These are phyloP conservation scores for Balaeniceps rex DNA, from an alignment of 2,113 vertebrate species.

Conservation along the genomic window DNA sequence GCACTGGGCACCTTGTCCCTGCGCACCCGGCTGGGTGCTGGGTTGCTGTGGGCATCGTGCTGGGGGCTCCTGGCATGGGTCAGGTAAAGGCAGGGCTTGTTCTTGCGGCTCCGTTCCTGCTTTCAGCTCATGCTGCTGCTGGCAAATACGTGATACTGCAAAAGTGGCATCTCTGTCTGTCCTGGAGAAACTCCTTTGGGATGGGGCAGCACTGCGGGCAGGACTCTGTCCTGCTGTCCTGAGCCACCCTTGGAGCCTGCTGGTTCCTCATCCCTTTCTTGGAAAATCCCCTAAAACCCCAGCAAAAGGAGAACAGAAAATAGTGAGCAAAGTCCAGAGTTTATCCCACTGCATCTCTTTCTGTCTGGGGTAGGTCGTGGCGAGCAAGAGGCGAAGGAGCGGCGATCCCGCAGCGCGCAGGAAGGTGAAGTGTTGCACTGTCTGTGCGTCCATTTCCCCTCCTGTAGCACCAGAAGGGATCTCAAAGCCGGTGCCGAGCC, in stretches of 20 bases:
- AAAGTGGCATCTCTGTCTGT: not conserved
- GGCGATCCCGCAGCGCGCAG: not conserved
- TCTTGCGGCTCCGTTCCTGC: not conserved
- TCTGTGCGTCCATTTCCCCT: not conserved
- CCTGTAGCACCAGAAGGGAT: not conserved
- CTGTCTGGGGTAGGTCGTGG: accelerated
- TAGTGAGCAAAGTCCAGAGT: not conserved
- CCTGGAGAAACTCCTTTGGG: not conserved
- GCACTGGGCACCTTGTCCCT: not conserved
- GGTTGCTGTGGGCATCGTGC: not conserved
- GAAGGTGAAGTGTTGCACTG: not conserved
- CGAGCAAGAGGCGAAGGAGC: not conserved
- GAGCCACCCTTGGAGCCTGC: not conserved
- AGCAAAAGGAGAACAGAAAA: not conserved
- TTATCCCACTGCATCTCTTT: not conserved
- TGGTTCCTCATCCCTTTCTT: not conserved
- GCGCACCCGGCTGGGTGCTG: accelerated
- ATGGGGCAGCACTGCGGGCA: not conserved
- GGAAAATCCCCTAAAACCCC: not conserved
- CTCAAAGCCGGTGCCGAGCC: accelerated
- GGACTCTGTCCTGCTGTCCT: not conserved
- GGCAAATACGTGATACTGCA: not conserved
- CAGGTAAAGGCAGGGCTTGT: not conserved
- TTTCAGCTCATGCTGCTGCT: not conserved
- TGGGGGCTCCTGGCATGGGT: not conserved